Percentiles rank a stretch among this genome's conserved stretches.
Conservation (phyloP, 2,888 invertebrate species). For the Escarpia spicata region DNA sequence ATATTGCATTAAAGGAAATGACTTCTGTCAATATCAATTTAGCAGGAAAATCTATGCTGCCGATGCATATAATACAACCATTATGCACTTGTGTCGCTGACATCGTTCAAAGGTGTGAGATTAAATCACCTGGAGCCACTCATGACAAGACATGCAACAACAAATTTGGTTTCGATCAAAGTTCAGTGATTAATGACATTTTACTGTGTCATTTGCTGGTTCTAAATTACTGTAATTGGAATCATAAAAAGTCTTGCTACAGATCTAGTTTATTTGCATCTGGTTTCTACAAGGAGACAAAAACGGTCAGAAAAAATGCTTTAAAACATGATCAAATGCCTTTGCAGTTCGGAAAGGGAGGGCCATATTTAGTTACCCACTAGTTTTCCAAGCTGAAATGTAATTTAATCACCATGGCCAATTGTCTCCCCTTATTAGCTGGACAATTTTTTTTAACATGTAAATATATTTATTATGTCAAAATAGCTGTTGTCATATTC, state of each 20-base stretch:
- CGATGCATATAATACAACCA: not conserved
- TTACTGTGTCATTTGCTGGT: not conserved
- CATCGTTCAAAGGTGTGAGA: not conserved
- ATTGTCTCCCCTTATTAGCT: too few species aligned
- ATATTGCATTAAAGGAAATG: not conserved
- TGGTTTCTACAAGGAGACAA: too few species aligned
- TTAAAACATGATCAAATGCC: too few species aligned
- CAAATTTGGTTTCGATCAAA: not conserved
- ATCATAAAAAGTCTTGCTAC: not conserved
- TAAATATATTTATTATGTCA: too few species aligned
- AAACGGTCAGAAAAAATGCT: too few species aligned
- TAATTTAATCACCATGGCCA: too few species aligned
- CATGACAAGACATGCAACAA: not conserved
- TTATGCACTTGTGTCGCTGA: not conserved
- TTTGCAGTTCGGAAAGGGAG: too few species aligned
- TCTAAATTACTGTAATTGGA: not conserved
- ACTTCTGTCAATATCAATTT: not conserved
- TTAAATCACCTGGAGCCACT: not conserved
- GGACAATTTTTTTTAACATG: too few species aligned
- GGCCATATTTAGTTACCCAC: too few species aligned
- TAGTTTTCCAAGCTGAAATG: too few species aligned
- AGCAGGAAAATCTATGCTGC: not conserved
- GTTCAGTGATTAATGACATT: not conserved
- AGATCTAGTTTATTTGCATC: not conserved
- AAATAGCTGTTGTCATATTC: too few species aligned